Evolutionary conservation across 2,888 invertebrate species (phyloP), one percentile per base, ranked within the genome.

Genomic region (Mylabris sibirica): DNA sequence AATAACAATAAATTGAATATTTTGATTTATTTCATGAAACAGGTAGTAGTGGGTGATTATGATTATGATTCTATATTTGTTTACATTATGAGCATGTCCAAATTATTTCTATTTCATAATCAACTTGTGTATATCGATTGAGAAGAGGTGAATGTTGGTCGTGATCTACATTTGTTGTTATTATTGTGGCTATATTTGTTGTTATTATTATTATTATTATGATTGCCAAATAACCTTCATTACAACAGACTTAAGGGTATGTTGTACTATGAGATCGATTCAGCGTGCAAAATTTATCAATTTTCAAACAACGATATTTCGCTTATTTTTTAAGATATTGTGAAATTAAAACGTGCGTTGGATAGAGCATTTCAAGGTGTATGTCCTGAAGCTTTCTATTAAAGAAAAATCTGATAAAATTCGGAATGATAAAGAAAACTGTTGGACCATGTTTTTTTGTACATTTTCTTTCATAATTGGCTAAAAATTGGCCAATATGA

Each of bases 111-210:
- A 60, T 60, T 60, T 3, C 60, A 60, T 60, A 34, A 60, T 34
- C 38, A 24, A 24, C 60, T n/a, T n/a, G n/a, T n/a, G 59, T 60
- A 49, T 63, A 59, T 63, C 49, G 34, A 26, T 59, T 63, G 20
- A 57, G 24, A 5, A 35, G 38, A 65, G 30, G 68, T 68, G 68
- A 68, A 68, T 62, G 68, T 61, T 34, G 38, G 30, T 68, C 68
- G 68, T 68, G 68, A 65, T 68, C 62, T 34, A 68, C 59, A 71
- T 70, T 67, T 66, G 64, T 68, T 70, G 68, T 44, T 44, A 14
- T 38, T 38, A 67, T 44, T 44, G 17, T 44, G n/a, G 8, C n/a
- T 44, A 41, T 41, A 62, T 62, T 70, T 65, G 60, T 22, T 35
- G 8, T 11, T 35, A 35, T 35, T 35, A 35, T 35, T 35, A 35